These are phyloP conservation scores for Dendrolimus punctatus DNA, from an alignment of 1,140 invertebrate genomes.

Conservation along the genomic window DNA sequence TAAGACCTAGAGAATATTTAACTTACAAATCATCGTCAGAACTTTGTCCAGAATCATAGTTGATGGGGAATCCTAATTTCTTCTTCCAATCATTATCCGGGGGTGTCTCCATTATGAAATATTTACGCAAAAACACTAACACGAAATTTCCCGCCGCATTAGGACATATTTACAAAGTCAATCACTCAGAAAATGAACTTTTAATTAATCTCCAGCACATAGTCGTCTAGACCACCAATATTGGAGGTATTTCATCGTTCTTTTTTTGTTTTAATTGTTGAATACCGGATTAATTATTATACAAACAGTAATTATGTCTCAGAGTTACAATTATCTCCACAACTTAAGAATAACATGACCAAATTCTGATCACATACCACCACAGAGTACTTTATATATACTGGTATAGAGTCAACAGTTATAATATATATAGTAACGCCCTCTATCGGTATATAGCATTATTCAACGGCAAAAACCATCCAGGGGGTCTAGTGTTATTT, in stretches of 20 bases:
- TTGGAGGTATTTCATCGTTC: no score
- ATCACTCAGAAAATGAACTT: constrained; percentile 6
- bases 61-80: constrained; percentile 48
- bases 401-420: no score
- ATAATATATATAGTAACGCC: no score
- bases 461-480: no score
- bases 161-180: constrained; percentile 4
- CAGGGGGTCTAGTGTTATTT: no score
- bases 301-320: no score
- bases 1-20: constrained; percentile 2
- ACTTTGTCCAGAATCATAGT: constrained; percentile 45
- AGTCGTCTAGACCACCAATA: constrained; percentile 9
- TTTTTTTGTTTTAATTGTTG: no score
- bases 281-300: no score
- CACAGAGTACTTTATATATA: no score
- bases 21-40: constrained; percentile 59
- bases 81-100: constrained; percentile 48
- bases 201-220: constrained; percentile 24
- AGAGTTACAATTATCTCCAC: not conserved
- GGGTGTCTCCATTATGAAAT: constrained; percentile 28
- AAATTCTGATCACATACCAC: not conserved
- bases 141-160: constrained; percentile 5
- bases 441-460: no score
- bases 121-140: constrained; percentile 3
- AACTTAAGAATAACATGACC: not conserved